Base-by-base conservation (phyloP, 1,140 invertebrate species). In the Helicoverpa armigera region DNA sequence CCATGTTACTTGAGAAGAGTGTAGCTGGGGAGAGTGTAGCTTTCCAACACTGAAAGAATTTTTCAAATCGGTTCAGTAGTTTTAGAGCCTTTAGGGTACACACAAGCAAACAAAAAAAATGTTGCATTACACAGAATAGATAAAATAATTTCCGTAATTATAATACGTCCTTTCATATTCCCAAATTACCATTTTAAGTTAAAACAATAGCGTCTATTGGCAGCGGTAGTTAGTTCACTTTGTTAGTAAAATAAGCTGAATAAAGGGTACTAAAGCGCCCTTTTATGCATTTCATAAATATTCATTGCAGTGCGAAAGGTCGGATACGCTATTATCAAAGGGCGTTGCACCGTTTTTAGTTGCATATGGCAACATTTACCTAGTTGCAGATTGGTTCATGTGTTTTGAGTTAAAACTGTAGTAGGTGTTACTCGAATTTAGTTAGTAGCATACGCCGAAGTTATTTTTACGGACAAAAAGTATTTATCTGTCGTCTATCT, bases 201-300 rank as follows among this genome's bases (percentile, higher is more conserved):
- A 70, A 74, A 61, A 76, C 60, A 76, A 63, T 76, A 31, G 18
- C 50, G 18, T 67, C 43, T 67, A 50, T 50, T 2, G 11, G 35
- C 31, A 35, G 48, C 35, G 43, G 14, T 50, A 60, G 74, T 63
- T 14, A 29, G 23, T 18, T 29, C 60, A 76, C 56, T 76, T 65
- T 76, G 74, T 76, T n/a, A 76, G 58, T 76, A 63, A 76, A 76
- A 76, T 63, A 76, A 51, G 48, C 74, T 63, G 4, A 50, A 67
- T 67, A 35, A 43, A 51, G 73, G 58, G 31, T 31, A 35, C 43
- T 29, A 14, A 76, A 65, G 60, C 63, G 74, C 56, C 74, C 48
- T 63, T 76, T 76, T n/a, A 60, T 63, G 74, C 58, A 76, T 65
- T 75, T 53, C 60, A 76, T 76, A 51, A 76, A 76, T 76, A 76